Percentiles rank a stretch among this genome's conserved stretches.
Evolutionary conservation across 2,797 vertebrate genomes (phyloP).

Genomic region (Helarctos malayanus): DNA sequence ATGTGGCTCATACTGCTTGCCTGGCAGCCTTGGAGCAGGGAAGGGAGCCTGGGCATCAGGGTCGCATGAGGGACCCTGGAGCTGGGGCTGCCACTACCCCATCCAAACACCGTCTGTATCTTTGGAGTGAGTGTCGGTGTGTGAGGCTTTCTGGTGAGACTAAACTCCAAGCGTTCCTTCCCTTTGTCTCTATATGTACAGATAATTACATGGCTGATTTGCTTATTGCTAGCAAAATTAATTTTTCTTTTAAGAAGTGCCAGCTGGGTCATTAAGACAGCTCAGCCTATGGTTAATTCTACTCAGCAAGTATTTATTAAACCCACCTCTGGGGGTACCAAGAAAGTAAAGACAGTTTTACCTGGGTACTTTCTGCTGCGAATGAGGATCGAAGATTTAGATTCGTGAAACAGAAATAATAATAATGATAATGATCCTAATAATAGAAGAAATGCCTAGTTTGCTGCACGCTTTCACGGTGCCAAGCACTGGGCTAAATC

Average conservation of each 20-base stretch:
- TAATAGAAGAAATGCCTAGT: neutral
- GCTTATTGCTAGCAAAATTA: constrained; percentile 70
- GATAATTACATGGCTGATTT: constrained; percentile 70
- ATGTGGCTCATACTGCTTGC: neutral
- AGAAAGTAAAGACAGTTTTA: neutral
- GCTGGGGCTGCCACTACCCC: neutral
- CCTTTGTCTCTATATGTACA: constrained; percentile 42
- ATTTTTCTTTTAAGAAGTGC: constrained; percentile 82
- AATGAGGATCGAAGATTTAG: neutral
- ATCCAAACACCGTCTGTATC: neutral
- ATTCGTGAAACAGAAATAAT: neutral
- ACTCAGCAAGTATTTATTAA: constrained; percentile 68
- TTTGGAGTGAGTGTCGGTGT: neutral
- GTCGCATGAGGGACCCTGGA: neutral
- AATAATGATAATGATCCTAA: neutral
- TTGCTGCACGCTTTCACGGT: neutral
- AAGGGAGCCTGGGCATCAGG: neutral
- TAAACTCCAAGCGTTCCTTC: constrained; percentile 58
- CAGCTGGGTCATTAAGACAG: constrained; percentile 76
- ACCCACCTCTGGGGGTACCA: neutral
- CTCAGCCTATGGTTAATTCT: constrained; percentile 65
- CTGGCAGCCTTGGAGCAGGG: neutral
- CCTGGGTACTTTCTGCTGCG: neutral
- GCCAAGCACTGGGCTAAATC: neutral
- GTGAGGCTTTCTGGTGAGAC: constrained; percentile 1